phyloP scores from a whole-genome alignment of 2,888 invertebrate species.

The Saturnia japonica region DNA sequence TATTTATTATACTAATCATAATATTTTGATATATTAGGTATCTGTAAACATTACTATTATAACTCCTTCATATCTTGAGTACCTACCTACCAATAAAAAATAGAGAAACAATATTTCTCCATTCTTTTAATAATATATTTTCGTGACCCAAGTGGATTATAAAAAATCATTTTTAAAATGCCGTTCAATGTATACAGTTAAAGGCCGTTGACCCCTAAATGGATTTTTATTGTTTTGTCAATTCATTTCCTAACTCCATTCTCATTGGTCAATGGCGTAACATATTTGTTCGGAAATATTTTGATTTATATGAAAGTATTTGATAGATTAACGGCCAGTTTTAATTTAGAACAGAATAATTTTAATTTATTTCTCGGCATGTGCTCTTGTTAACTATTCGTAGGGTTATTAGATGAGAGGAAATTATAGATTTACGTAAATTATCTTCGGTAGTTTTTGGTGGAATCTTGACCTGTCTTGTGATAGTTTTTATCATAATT shows the following conservation, averaged over 20 bases:
- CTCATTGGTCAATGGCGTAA: conserved; percentile 6
- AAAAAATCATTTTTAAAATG: conserved; percentile 9
- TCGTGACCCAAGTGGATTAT: conserved; percentile 2
- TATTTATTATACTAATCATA: not conserved
- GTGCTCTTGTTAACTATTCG: not conserved
- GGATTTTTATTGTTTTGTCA: conserved; percentile 13
- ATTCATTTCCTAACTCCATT: conserved; percentile 1
- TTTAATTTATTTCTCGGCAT: not conserved
- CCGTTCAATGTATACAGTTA: conserved; percentile 4
- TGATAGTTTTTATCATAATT: too few relatives aligned
- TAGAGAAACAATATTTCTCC: not conserved
- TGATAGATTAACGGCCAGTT: conserved; percentile 1
- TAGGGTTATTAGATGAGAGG: not conserved
- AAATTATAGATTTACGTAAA: not conserved
- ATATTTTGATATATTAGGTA: not conserved
- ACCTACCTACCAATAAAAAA: not conserved
- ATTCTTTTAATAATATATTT: not conserved
- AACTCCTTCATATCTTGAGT: not conserved
- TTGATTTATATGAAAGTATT: not conserved
- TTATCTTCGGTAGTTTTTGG: too few relatives aligned
- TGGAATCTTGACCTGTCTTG: too few relatives aligned
- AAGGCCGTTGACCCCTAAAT: conserved; percentile 10
- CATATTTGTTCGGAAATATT: not conserved
- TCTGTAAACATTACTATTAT: not conserved
- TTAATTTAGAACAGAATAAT: not conserved